Evolutionary conservation across 2,888 invertebrate species (phyloP), one percentile per base, ranked within the genome.

Genomic region (Hirtodrosophila trivittata): DNA sequence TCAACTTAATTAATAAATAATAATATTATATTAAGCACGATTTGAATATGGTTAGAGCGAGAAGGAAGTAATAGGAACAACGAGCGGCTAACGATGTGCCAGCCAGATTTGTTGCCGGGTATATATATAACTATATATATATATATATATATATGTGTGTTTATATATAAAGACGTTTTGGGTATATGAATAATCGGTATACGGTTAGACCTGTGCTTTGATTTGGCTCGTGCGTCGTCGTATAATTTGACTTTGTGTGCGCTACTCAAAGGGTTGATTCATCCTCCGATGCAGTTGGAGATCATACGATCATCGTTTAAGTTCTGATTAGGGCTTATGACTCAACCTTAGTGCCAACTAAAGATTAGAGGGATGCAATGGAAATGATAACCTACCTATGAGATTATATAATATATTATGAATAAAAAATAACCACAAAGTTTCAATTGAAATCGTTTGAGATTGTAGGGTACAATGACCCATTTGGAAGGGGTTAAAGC

Each of bases 1-100:
- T 74, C 76, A 75, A 76, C 71, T 85, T 85, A 87, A 86, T 85
- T 87, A 87, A 86, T 86, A 86, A 86, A 74, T 80, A 85, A 80
- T n/a, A n/a, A n/a, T n/a, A n/a, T n/a, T n/a, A n/a, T 82, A 75
- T 86, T 86, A 84, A 82, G 71, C 85, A 68, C 64, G 70, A 70
- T 75, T 81, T 57, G 65, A 42, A 71, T 54, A 43, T 13, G 26
- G 26, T 33, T 18, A 10, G 28, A 25, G 50, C 43, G 54, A 7
- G 59, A 37, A 25, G 12, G 18, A 47, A 3, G 13, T 16, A 37
- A 35, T 39, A 52, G 42, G 45, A 47, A 13, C 35, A 38, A 32
- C 35, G 33, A 32, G 6, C 26, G 35, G 6, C 41, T 54, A 50
- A 54, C 50, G 46, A 65, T 52, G 56, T 45, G 41, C 14, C 28